phyloP scores from a whole-genome alignment of 2,888 invertebrate genomes.

The Drosophila robusta region DNA sequence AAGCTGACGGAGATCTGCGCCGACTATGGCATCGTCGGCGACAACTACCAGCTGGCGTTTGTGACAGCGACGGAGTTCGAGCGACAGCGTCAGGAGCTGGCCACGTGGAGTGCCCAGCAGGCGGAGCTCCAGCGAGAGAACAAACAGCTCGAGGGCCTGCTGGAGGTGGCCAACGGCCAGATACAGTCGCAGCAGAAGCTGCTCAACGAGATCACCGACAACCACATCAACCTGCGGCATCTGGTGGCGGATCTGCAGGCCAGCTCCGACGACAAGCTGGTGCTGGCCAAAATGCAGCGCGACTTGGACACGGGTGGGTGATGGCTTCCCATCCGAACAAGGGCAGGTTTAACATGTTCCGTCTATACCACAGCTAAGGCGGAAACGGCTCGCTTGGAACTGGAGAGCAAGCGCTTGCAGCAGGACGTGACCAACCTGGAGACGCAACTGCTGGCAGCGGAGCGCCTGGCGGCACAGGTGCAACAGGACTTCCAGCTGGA shows the following conservation, averaged over 20 bases:
- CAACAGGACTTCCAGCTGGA: conserved; percentile 74
- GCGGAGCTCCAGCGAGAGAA: conserved; percentile 72
- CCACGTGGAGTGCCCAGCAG: conserved; percentile 55
- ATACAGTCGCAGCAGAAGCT: conserved; percentile 83
- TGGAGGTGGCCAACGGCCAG: conserved; percentile 82
- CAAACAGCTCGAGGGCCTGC: conserved; percentile 78
- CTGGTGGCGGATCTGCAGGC: conserved; percentile 85
- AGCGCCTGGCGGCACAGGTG: conserved; percentile 54
- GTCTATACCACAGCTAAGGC: conserved; percentile 67
- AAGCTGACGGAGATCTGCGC: conserved; percentile 72
- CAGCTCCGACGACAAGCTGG: conserved; percentile 81
- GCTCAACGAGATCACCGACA: conserved; percentile 84
- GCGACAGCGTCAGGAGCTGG: conserved; percentile 59
- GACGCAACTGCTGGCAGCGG: conserved; percentile 56
- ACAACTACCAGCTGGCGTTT: conserved; percentile 81
- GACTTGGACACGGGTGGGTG: conserved; percentile 82
- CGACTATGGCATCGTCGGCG: conserved; percentile 82
- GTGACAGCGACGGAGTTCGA: conserved; percentile 82
- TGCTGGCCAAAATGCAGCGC: conserved; percentile 83
- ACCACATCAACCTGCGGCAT: conserved; percentile 84
- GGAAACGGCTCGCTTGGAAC: conserved; percentile 72
- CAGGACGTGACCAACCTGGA: conserved; percentile 57
- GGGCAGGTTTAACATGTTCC: too few relatives aligned
- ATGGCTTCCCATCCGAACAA: background rate
- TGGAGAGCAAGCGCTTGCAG: conserved; percentile 69